Conservation (phyloP, 2,113 vertebrate genomes). For the Bothrops jararaca region DNA sequence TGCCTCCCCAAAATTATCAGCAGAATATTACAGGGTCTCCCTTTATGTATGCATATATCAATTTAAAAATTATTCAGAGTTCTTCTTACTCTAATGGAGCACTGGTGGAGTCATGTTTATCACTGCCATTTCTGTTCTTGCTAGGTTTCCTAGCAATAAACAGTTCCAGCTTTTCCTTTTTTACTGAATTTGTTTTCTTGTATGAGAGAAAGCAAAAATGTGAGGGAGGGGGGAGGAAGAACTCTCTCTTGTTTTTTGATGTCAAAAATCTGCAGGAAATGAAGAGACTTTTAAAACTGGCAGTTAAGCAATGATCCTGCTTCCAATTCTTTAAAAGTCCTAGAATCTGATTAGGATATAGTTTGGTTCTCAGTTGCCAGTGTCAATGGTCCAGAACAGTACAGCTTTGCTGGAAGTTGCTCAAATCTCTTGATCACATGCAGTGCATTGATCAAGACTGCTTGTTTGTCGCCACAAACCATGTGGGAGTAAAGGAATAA, state of each 20-base stretch:
- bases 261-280: background rate
- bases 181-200: background rate
- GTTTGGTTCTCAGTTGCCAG: background rate
- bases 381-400: background rate
- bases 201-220: background rate
- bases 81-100: constrained; percentile 29
- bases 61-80: constrained; percentile 21
- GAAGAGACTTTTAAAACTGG: background rate
- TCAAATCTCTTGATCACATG: background rate
- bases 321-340: background rate
- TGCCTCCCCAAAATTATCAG: background rate
- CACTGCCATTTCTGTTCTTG: constrained; percentile 6
- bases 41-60: constrained; percentile 2
- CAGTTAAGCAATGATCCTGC: background rate
- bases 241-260: background rate
- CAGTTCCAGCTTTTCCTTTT: background rate
- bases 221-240: constrained; percentile 1
- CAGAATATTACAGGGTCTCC: background rate
- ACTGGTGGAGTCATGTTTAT: background rate
- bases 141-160: constrained; percentile 2
- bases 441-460: background rate
- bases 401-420: background rate
- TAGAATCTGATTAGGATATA: background rate
- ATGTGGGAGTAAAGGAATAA: background rate
- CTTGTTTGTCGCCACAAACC: background rate